Conservation (phyloP, 2,797 vertebrate species). For the Darevskia nairensis region DNA sequence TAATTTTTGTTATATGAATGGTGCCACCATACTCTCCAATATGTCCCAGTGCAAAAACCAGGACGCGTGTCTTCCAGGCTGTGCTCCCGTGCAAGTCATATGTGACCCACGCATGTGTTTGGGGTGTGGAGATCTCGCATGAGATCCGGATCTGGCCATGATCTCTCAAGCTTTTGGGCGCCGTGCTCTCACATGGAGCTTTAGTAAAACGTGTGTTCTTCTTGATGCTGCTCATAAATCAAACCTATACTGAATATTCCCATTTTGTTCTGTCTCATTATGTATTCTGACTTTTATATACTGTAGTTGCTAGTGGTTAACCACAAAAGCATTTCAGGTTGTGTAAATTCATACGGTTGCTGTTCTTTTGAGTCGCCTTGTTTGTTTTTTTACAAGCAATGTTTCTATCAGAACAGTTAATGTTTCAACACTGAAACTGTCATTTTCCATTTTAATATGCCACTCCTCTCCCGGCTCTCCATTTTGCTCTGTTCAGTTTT, state of each 20-base stretch:
- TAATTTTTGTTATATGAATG: no score
- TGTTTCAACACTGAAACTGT: neutral
- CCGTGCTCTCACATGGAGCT: neutral
- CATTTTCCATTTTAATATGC: neutral
- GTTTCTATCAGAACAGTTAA: neutral
- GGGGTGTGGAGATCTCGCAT: no score
- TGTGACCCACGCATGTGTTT: no score
- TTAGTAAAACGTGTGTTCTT: neutral
- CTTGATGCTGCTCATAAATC: neutral
- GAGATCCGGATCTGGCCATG: no score
- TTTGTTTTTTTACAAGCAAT: neutral
- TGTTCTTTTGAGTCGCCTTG: neutral
- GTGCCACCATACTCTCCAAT: no score
- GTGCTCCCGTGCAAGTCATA: no score
- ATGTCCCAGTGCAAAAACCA: no score
- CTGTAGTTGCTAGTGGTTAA: neutral
- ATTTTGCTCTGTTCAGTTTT: neutral
- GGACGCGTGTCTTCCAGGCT: no score
- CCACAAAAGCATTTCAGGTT: neutral
- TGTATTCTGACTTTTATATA: neutral
- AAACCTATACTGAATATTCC: neutral
- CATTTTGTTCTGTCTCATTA: neutral
- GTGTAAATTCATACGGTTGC: neutral
- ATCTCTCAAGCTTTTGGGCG: no score
- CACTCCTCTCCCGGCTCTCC: neutral